Percentiles rank a stretch among this genome's conserved stretches.
phyloP scores from a whole-genome alignment of 2,113 vertebrate species.

The Grammomys dolichurus region DNA sequence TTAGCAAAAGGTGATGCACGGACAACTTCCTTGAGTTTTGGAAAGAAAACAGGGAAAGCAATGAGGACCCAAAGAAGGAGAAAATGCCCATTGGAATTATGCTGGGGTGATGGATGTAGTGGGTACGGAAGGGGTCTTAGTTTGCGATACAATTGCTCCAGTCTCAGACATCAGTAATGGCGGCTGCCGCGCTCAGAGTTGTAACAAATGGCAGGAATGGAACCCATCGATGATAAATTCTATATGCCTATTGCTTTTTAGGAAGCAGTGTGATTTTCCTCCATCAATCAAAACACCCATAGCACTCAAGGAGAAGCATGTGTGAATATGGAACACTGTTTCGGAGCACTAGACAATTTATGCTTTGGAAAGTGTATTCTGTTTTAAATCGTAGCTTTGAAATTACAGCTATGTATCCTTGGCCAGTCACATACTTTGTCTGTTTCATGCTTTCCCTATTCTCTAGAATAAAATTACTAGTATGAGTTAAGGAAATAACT shows the following conservation, averaged over 20 bases:
- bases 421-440: not conserved
- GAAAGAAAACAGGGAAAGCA: constrained; percentile 47
- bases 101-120: not conserved
- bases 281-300: not conserved
- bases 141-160: constrained; percentile 40
- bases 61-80: constrained; percentile 32
- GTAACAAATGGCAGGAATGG: not conserved
- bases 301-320: not conserved
- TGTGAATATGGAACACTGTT: not conserved
- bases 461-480: not conserved
- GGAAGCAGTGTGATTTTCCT: not conserved
- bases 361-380: not conserved
- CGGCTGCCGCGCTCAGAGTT: not conserved
- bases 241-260: not conserved
- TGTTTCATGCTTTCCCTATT: not conserved
- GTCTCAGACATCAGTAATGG: not conserved
- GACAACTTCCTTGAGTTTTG: constrained; percentile 42
- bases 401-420: not conserved
- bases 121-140: constrained; percentile 27
- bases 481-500: not conserved
- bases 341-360: not conserved
- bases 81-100: not conserved
- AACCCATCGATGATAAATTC: not conserved
- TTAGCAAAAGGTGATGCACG: constrained; percentile 45
- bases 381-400: not conserved